Evolutionary conservation across 2,113 vertebrate genomes (phyloP).

Genomic region (Montifringilla adamsi): DNA sequence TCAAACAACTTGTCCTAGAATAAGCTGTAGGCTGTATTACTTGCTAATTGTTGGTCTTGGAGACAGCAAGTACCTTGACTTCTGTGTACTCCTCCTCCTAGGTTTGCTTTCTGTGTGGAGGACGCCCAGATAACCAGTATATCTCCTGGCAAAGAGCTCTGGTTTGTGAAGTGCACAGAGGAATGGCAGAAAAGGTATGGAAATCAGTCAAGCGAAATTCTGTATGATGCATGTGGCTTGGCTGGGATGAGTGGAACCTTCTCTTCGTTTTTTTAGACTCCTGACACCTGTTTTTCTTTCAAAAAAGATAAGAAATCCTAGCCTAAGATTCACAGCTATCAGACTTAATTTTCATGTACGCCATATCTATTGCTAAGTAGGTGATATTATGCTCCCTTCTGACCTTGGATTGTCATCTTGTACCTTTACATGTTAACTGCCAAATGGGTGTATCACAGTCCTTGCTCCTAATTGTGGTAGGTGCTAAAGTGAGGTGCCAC

Average conservation of each 20-base stretch:
- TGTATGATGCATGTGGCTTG: not conserved
- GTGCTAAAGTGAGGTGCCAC: not conserved
- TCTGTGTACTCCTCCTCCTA: slow-evolving; percentile 40
- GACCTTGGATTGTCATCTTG: not conserved
- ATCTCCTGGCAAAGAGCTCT: slow-evolving; percentile 82
- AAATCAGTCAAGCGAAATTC: not conserved
- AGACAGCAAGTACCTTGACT: not conserved
- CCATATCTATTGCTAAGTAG: not conserved
- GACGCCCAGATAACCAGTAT: slow-evolving; percentile 76
- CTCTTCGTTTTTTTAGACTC: not conserved
- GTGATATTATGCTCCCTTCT: not conserved
- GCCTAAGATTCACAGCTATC: not conserved
- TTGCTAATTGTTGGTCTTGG: not conserved
- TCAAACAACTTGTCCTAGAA: not conserved
- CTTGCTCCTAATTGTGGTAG: not conserved
- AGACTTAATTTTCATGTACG: not conserved
- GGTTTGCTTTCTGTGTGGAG: slow-evolving; percentile 87
- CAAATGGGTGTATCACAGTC: not conserved
- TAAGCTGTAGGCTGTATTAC: fast-evolving
- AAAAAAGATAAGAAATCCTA: not conserved
- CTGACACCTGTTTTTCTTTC: not conserved
- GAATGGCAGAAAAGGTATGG: slow-evolving; percentile 82
- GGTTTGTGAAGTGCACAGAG: slow-evolving; percentile 86
- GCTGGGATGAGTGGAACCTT: not conserved
- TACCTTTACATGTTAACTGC: not conserved